Base-by-base conservation (phyloP, 2,888 invertebrate genomes). In the Pterostichus madidus region DNA sequence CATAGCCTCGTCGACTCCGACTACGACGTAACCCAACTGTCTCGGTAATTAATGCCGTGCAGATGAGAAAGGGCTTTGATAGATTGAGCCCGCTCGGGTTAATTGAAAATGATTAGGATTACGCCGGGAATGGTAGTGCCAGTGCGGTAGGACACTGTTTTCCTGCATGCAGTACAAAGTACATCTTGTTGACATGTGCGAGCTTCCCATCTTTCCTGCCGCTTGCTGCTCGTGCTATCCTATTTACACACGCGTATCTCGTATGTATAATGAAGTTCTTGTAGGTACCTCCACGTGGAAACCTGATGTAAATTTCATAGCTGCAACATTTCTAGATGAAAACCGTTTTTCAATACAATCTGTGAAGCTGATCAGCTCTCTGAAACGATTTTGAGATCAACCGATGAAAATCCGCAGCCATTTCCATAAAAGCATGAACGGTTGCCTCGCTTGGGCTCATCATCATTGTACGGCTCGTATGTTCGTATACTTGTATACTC, bases 41-140 rank as follows among this genome's bases (percentile, higher is more conserved):
- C 80, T 80, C 80, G 49, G 52, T 80, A 80, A 80, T 80, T 80
- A 80, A 80, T 80, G 80, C 52, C 68, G 24, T 80, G 68, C 64
- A 80, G 80, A 80, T 68, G 80, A 80, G 80, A 80, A 64, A 49
- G 61, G 76, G 73, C 80, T 79, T 73, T 82, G 82, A 79, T 83
- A 83, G 84, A 84, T 83, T 76, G 81, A 84, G 64, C 75, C 71
- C 53, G 68, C 76, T 64, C 77, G 61, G 82, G 78, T 78, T 84
- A 81, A 84, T 84, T 83, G 84, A 84, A 84, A 84, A 84, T 83
- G 83, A 84, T 83, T 75, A 80, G 75, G 73, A 82, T 76, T 79
- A 76, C 73, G 80, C 64, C 68, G 79, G 84, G 79, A 80, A 32
- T 68, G 32, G 17, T 39, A 61, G 59, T 39, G 39, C 8, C 5